Evolutionary conservation across 2,888 invertebrate genomes (phyloP).

Genomic region (Xestoiulus laeticollis): DNA sequence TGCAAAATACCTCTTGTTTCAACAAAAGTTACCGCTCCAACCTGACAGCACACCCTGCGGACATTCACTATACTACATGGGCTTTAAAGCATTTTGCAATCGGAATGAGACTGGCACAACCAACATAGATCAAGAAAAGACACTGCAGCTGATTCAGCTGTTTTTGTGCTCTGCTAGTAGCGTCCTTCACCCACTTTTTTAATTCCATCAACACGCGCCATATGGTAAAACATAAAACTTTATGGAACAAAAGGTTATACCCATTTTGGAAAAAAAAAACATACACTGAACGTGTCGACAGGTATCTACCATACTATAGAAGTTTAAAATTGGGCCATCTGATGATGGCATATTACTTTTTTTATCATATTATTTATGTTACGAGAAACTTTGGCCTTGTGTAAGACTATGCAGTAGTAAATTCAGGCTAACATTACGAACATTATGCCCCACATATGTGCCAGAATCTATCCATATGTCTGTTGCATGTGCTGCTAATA

Average conservation of each 20-base stretch:
- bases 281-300: not conserved
- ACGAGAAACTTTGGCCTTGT: not conserved
- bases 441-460: not conserved
- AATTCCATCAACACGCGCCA: constrained; percentile 26
- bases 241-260: not conserved
- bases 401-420: not conserved
- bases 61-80: not conserved
- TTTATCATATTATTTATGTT: not conserved
- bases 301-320: not conserved
- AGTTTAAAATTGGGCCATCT: not conserved
- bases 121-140: not conserved
- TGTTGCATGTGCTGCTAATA: not conserved
- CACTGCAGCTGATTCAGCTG: constrained; percentile 2
- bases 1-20: not conserved
- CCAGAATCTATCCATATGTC: not conserved
- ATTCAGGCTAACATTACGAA: not conserved
- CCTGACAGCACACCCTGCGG: not conserved
- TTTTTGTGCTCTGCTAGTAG: constrained; percentile 6
- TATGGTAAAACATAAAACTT: not conserved
- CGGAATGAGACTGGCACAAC: constrained; percentile 10
- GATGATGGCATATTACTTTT: not conserved
- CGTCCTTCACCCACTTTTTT: not conserved
- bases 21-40: not conserved
- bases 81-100: not conserved
- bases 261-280: constrained; percentile 13